Evolutionary conservation across 2,888 invertebrate genomes (phyloP).

Genomic region (Oscheius myriophilus): DNA sequence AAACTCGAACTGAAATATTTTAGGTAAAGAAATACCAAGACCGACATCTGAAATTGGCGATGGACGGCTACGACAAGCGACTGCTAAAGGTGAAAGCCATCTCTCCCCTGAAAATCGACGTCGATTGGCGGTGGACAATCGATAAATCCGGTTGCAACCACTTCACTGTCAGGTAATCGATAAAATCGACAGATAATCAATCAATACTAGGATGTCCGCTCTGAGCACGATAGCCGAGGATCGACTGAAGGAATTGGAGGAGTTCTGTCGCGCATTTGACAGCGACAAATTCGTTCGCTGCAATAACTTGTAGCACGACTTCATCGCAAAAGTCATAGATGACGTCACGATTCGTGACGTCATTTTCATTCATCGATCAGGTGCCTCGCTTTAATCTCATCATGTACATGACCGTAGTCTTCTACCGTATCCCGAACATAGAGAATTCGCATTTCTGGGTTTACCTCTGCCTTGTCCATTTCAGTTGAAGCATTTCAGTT

Average conservation of each 20-base stretch:
- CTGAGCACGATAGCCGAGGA: conserved; percentile 48
- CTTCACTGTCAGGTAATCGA: conserved; percentile 48
- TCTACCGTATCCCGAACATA: no score
- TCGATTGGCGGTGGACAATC: conserved; percentile 56
- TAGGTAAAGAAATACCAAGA: conserved; percentile 26
- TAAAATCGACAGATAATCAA: not conserved
- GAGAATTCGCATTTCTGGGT: no score
- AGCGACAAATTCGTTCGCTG: conserved; percentile 53
- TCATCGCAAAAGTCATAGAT: not conserved
- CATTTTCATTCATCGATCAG: no score
- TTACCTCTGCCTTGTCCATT: no score
- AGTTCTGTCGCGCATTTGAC: conserved; percentile 52
- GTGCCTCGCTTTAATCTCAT: no score
- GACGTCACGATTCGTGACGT: not conserved
- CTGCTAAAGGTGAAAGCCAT: conserved; percentile 38
- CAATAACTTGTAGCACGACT: conserved; percentile 38
- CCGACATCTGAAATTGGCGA: conserved; percentile 35
- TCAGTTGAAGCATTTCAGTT: no score
- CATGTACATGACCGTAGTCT: no score
- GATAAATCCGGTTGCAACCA: conserved; percentile 50
- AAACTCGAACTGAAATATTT: no score
- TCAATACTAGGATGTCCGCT: conserved; percentile 52
- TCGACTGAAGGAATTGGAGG: conserved; percentile 39
- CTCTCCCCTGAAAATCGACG: conserved; percentile 55
- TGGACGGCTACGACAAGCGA: conserved; percentile 44